Percentiles rank a stretch among this genome's conserved stretches.
phyloP scores from a whole-genome alignment of 2,797 vertebrate genomes.

The Pantherophis vulpinus region DNA sequence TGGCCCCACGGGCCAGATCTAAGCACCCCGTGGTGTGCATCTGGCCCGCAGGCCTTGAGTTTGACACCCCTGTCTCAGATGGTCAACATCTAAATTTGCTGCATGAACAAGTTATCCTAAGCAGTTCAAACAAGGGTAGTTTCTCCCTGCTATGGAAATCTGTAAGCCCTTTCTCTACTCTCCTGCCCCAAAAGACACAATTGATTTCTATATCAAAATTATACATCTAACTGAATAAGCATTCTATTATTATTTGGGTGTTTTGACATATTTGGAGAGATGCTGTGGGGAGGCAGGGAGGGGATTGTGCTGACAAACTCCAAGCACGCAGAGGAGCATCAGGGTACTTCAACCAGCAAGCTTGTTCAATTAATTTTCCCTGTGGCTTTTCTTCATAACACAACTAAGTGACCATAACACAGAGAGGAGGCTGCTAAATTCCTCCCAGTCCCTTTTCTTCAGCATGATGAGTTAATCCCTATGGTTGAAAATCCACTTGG shows the following conservation, averaged over 20 bases:
- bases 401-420: constrained; percentile 19
- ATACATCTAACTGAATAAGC: background rate
- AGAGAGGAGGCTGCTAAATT: constrained; percentile 21
- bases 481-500: constrained; percentile 30
- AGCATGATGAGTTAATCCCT: constrained; percentile 40
- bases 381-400: constrained; percentile 46
- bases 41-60: no score
- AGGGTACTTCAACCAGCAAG: constrained; percentile 11
- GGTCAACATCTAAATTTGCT: background rate
- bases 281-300: background rate
- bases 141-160: background rate
- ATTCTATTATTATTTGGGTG: background rate
- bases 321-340: constrained; percentile 37
- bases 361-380: constrained; percentile 36
- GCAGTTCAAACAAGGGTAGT: background rate
- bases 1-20: no score
- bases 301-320: background rate
- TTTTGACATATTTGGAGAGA: background rate
- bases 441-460: background rate
- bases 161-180: background rate
- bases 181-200: no score
- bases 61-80: background rate
- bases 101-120: background rate
- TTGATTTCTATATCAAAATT: background rate
- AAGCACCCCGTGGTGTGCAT: no score